Conservation (phyloP, 1,140 invertebrate genomes). For the Lamellibrachia luymesi region DNA sequence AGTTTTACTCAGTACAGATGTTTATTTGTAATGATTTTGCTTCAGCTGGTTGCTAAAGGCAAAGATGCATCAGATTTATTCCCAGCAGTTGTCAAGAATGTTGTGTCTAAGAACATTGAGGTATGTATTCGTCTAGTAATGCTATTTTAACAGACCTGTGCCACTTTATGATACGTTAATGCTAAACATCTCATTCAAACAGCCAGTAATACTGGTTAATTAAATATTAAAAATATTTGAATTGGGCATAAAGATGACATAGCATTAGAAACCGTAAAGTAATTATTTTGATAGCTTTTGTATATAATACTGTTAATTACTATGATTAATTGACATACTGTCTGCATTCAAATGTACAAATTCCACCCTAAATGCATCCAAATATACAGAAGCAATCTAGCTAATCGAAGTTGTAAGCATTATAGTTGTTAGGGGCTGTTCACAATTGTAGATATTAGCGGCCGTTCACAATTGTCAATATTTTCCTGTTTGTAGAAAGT, state of each 20-base stretch:
- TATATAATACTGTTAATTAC: neutral
- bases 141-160: neutral
- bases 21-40: slow-evolving; percentile 30
- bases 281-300: too few species aligned
- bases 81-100: slow-evolving; percentile 99
- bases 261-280: too few species aligned
- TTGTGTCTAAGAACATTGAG: slow-evolving; percentile 98
- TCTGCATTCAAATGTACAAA: too few species aligned
- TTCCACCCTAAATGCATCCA: too few species aligned
- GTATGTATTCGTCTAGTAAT: slow-evolving; percentile 57
- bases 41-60: slow-evolving; percentile 95
- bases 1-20: neutral
- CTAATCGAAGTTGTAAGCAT: too few species aligned
- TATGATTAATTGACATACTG: too few species aligned
- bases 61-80: slow-evolving; percentile 97
- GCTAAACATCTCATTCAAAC: neutral
- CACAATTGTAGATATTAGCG: too few species aligned
- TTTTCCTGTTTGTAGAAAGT: too few species aligned
- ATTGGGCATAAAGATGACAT: neutral
- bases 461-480: too few species aligned
- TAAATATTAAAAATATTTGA: neutral
- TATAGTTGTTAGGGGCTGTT: too few species aligned
- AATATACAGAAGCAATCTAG: too few species aligned
- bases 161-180: neutral
- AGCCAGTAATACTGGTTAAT: slow-evolving; percentile 5